phyloP scores from a whole-genome alignment of 1,140 invertebrate genomes.

The Trichoplusia ni region DNA sequence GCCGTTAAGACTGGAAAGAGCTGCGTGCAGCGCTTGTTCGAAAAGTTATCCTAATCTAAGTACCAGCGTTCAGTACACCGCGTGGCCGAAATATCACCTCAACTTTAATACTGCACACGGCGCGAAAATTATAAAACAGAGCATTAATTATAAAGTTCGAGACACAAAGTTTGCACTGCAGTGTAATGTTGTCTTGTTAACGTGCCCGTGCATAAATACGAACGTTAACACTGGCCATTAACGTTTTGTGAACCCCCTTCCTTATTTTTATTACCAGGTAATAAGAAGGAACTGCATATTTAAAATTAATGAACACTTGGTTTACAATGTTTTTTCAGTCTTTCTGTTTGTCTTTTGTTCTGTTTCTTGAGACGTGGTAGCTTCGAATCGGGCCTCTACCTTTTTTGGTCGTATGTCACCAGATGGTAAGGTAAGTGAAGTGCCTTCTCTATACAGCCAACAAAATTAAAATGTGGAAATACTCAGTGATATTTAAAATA shows the following conservation, averaged over 20 bases:
- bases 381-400: too few relatives aligned
- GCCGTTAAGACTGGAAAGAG: too few relatives aligned
- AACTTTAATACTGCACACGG: conserved; percentile 47
- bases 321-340: not conserved
- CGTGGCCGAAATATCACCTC: conserved; percentile 39
- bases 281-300: conserved; percentile 38
- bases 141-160: conserved; percentile 53
- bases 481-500: too few relatives aligned
- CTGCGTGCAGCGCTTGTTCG: not conserved
- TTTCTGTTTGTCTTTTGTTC: not conserved
- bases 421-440: too few relatives aligned
- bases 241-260: conserved; percentile 38
- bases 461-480: too few relatives aligned
- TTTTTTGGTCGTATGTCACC: too few relatives aligned
- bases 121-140: conserved; percentile 49
- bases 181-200: conserved; percentile 51
- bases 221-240: conserved; percentile 43
- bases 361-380: too few relatives aligned
- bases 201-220: conserved; percentile 53
- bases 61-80: conserved; percentile 5
- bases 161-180: conserved; percentile 44
- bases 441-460: too few relatives aligned
- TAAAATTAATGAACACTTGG: conserved; percentile 1
- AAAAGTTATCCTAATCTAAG: conserved; percentile 20
- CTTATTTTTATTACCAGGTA: conserved; percentile 46